Conservation (phyloP, 2,888 invertebrate genomes). For the Chironomus tentans region DNA sequence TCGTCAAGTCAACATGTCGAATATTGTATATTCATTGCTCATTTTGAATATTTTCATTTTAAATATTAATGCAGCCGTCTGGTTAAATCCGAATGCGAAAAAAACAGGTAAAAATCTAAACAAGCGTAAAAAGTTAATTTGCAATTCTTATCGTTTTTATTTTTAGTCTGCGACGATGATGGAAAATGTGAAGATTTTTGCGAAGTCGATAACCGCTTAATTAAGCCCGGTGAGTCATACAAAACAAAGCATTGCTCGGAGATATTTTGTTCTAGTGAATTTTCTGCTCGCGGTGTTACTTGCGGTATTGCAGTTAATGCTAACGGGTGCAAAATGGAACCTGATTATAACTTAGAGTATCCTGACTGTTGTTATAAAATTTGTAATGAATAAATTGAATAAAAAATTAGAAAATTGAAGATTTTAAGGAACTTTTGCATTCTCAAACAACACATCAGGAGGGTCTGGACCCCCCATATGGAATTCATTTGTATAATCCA, state of each 20-base stretch:
- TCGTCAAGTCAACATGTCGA: not conserved
- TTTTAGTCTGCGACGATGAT: not conserved
- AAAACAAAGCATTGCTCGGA: not conserved
- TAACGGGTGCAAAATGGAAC: not conserved
- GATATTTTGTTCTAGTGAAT: not conserved
- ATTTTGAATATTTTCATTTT: not conserved
- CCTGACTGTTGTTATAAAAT: not conserved
- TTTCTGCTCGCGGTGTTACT: not conserved
- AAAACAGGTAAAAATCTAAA: not conserved
- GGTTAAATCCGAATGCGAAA: not conserved
- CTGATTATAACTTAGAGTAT: not conserved
- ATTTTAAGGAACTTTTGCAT: too few relatives aligned
- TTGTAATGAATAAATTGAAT: not conserved
- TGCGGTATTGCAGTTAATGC: not conserved
- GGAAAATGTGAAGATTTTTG: not conserved
- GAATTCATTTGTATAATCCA: too few relatives aligned
- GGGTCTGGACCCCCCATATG: too few relatives aligned
- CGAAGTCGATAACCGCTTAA: not conserved
- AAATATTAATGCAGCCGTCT: not conserved
- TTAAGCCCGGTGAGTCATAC: not conserved
- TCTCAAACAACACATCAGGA: too few relatives aligned
- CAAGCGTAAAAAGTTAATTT: not conserved
- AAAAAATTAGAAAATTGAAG: too few relatives aligned
- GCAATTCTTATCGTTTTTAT: not conserved
- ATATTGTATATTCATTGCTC: not conserved